Conservation (phyloP, 1,140 invertebrate genomes). For the Tribolium castaneum region DNA sequence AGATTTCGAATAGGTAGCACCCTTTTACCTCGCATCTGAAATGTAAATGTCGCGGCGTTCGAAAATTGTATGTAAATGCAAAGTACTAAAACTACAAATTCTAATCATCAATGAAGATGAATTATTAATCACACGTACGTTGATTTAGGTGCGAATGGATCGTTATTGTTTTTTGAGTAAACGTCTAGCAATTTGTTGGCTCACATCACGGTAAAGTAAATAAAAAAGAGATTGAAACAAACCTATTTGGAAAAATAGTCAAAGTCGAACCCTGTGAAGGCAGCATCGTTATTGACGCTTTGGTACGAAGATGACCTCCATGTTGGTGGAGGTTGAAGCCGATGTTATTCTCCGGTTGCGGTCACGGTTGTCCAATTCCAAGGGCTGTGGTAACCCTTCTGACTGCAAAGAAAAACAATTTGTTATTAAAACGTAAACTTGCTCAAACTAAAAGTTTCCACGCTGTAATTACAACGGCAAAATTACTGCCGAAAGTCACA, state of each 20-base stretch:
- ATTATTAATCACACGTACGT: slow-evolving; percentile 22
- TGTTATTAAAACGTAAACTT: background rate
- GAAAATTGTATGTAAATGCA: slow-evolving; percentile 38
- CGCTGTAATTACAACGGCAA: background rate
- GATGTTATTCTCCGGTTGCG: slow-evolving; percentile 68
- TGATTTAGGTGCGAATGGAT: slow-evolving; percentile 16
- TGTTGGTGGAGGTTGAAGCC: slow-evolving; percentile 57
- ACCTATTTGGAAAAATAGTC: slow-evolving; percentile 59
- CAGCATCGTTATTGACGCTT: slow-evolving; percentile 49
- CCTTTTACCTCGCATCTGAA: slow-evolving; percentile 22
- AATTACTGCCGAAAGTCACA: background rate
- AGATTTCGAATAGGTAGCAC: slow-evolving; percentile 12
- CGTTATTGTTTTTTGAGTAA: background rate
- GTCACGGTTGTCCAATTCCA: slow-evolving; percentile 70
- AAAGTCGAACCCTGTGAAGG: slow-evolving; percentile 62
- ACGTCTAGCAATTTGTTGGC: slow-evolving; percentile 4
- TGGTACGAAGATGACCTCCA: slow-evolving; percentile 56
- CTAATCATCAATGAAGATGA: slow-evolving; percentile 24
- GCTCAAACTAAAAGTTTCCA: too few species aligned
- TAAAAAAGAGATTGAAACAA: slow-evolving; percentile 1
- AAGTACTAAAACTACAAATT: slow-evolving; percentile 36
- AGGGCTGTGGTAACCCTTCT: slow-evolving; percentile 66
- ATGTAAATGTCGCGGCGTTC: slow-evolving; percentile 16
- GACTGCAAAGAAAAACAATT: slow-evolving; percentile 59
- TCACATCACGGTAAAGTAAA: background rate